Evolutionary conservation across 2,797 vertebrate genomes (phyloP), one percentile per base, ranked within the genome.

Genomic region (Pseudopleuronectes americanus): DNA sequence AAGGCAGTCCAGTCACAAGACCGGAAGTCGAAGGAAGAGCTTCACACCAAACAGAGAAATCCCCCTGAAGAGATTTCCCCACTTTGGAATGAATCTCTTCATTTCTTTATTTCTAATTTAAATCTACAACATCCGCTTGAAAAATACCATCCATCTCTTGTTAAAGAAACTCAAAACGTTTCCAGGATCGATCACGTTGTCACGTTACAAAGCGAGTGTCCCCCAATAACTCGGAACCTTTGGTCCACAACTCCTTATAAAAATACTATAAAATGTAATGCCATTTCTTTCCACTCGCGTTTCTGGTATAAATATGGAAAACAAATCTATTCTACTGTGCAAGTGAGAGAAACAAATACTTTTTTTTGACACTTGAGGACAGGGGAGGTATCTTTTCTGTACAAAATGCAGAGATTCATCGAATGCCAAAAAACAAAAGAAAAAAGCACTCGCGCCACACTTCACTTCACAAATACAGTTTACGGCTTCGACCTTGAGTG

Each of bases 221-320:
- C 77, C 87, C 88, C 80, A 84, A 87, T 17, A 92, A 90, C 64
- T 83, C 77, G 86, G 89, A 94, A 92, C 91, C 91, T 89, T 93
- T 93, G 92, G 88, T 92, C 90, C 87, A 80, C 87, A 90, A 90
- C 87, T 88, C 87, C 88, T 90, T 94, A 94, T 85, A 95, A 95
- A 95, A 95, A 94, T 95, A 95, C 63, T 92, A 92, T 91, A 93
- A 95, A 94, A 94, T 89, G 86, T 76, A 94, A 94, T 92, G 92
- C 83, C 67, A 47, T 87, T 88, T 84, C 81, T 74, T 62, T 31
- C 71, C 21, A 13, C 33, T 8, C 76, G 83, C 28, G 55, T 72
- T 84, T 89, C 84, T 43, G 54, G 86, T 94, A 95, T 89, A 94
- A 94, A 95, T 87, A 93, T 93, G 93, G 16, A 45, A 28, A 75